phyloP scores from a whole-genome alignment of 2,113 vertebrate species.

The Dissostichus mawsoni region DNA sequence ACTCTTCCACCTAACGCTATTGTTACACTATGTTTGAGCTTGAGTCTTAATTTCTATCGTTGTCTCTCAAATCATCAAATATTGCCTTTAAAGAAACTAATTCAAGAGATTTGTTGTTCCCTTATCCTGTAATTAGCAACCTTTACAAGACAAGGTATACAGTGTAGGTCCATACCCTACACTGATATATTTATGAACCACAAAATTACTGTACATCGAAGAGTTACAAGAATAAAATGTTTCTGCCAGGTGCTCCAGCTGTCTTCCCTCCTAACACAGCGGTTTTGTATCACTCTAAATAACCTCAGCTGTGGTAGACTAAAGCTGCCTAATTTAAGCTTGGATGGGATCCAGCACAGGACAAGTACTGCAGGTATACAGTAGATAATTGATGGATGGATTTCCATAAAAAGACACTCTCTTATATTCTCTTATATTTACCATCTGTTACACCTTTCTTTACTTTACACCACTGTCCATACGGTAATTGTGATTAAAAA shows the following conservation, averaged over 20 bases:
- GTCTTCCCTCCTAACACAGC: not conserved
- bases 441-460: not conserved
- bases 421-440: not conserved
- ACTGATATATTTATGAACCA: no score
- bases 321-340: not conserved
- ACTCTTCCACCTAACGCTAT: no score
- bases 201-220: no score
- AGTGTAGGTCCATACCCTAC: no score
- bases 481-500: not conserved
- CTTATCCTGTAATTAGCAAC: no score
- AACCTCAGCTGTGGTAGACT: not conserved
- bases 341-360: not conserved
- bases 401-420: constrained; percentile 3
- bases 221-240: no score
- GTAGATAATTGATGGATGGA: not conserved
- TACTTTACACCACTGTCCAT: not conserved
- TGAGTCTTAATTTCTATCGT: no score
- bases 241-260: not conserved
- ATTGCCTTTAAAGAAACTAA: no score
- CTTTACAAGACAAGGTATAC: no score
- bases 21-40: no score
- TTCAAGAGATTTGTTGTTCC: no score
- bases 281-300: not conserved
- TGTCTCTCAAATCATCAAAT: no score
- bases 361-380: not conserved